Conservation (phyloP, 1,140 invertebrate species). For the Andrena cerasifolii region DNA sequence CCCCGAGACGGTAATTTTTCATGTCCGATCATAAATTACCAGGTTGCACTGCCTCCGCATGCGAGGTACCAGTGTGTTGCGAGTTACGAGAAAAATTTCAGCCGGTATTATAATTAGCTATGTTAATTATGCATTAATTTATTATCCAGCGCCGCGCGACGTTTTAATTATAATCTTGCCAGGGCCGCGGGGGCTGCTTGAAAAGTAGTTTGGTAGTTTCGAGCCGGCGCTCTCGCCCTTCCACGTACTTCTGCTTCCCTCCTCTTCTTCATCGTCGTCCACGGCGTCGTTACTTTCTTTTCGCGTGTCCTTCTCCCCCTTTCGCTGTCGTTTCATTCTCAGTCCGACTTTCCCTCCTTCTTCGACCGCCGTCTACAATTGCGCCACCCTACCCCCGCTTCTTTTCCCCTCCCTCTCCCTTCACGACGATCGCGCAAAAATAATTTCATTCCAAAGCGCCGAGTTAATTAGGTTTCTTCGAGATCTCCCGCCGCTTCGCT, state of each 20-base stretch:
- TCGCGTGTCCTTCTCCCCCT: conserved; percentile 1
- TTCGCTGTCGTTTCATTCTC: conserved; percentile 28
- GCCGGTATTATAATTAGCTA: conserved; percentile 81
- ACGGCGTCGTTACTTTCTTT: conserved; percentile 24
- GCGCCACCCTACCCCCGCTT: neutral
- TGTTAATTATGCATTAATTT: conserved; percentile 82
- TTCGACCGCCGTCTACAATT: neutral
- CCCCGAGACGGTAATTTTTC: conserved; percentile 81
- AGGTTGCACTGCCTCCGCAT: conserved; percentile 73
- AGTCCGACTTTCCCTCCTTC: neutral
- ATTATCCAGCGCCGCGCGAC: conserved; percentile 78
- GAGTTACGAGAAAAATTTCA: conserved; percentile 79
- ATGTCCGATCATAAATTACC: conserved; percentile 81
- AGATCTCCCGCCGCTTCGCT: conserved; percentile 63
- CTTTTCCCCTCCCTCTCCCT: conserved; percentile 22
- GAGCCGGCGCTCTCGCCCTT: conserved; percentile 61
- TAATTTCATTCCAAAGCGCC: conserved; percentile 71
- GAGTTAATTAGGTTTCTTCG: conserved; percentile 73
- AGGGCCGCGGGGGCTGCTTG: conserved; percentile 73
- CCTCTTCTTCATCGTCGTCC: conserved; percentile 27
- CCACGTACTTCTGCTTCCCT: conserved; percentile 52
- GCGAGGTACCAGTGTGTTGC: conserved; percentile 71
- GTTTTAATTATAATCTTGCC: conserved; percentile 80
- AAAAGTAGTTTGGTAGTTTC: conserved; percentile 78
- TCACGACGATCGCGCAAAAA: conserved; percentile 67